Base-by-base conservation (phyloP, 2,888 invertebrate genomes). In the Atrina japonica region DNA sequence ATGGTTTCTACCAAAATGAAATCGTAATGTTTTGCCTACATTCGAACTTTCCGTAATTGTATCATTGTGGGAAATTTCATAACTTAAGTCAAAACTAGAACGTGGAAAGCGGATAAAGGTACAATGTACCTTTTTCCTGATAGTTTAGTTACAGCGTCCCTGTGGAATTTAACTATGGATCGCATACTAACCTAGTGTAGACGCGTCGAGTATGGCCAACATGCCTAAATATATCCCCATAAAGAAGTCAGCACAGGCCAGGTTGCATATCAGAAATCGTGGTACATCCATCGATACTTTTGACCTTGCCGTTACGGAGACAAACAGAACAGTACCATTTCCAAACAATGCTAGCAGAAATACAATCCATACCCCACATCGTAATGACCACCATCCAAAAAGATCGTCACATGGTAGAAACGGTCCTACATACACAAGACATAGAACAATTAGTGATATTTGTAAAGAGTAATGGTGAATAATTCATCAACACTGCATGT, bases 341-440 rank as follows among this genome's bases (percentile, higher is more conserved):
- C 99, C 99, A 60, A 98, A 93, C 92, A 99, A 94, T 47, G 98
- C 97, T 83, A 98, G 93, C 68, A 98, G 93, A 91, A 98, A 98
- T 52, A 99, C 97, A 18, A 97, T 94, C 98, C 99, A 99, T 60
- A 98, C 97, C 23, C 98, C 97, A 90, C 97, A 98, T 49, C 97
- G 94, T 83, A 98, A 92, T 3, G 97, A 97, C 98, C 98, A 98
- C 97, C 97, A 98, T 89, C 97, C 97, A 91, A 98, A 98, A 66
- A 98, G 93, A 91, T 98, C 98, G 88, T 96, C 95, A 90, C 98
- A 98, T 3, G 98, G 98, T 87, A 97, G 92, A 92, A 98, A 98
- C 2, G 98, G 97, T 29, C 96, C 96, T 94, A 91, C 0, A 35
- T 7, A 35, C 35, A 35, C 11, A 5, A 35, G 5, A 35, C 11